Evolutionary conservation across 2,113 vertebrate species (phyloP), one percentile per base, ranked within the genome.

Genomic region (Miniopterus natalensis): DNA sequence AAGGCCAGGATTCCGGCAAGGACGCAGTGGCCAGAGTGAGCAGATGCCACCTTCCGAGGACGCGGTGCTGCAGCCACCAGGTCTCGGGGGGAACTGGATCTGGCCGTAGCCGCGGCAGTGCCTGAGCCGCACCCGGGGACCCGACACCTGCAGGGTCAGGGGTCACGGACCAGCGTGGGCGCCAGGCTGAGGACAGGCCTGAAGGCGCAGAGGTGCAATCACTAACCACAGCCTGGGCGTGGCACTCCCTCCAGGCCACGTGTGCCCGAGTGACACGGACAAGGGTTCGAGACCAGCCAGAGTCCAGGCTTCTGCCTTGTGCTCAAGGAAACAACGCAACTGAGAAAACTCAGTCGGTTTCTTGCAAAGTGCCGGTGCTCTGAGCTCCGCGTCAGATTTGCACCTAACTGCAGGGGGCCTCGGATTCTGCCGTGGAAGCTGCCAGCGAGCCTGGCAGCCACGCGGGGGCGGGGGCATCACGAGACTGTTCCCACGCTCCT

Each of bases 231-330:
- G 63, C 63, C 63, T 65, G 78, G 23, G 36, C 36, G 2, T 0
- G 8, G 75, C 7, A 8, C 13, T 17, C 18, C 47, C 63, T 25
- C 21, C 36, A 36, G 31, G 6, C 55, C 53, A 27, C 8, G 9
- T 1, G 36, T 42, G 14, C n/a, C 15, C 2, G 4, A 42, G 25
- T 47, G 25, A 7, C 2, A 18, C 1, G 0, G 6, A 3, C 13
- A 14, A 14, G 45, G 20, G 29, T 75, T 4, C 45, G 15, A 36
- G 8, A 31, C 15, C 81, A 21, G n/a, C 65, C 66, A 17, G 7
- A 6, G 21, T 11, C 51, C 8, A 1, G 9, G 9, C 21, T 21
- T 13, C n/a, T 42, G 20, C 12, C 31, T 5, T 3, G 11, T 14
- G 84, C 36, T 4, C 4, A 36, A 14, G 14, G 3, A 21, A 25